Percentiles rank a stretch among this genome's conserved stretches.
These are phyloP conservation scores for Volucella zonaria DNA, from an alignment of 2,888 invertebrate species.

Conservation along the genomic window DNA sequence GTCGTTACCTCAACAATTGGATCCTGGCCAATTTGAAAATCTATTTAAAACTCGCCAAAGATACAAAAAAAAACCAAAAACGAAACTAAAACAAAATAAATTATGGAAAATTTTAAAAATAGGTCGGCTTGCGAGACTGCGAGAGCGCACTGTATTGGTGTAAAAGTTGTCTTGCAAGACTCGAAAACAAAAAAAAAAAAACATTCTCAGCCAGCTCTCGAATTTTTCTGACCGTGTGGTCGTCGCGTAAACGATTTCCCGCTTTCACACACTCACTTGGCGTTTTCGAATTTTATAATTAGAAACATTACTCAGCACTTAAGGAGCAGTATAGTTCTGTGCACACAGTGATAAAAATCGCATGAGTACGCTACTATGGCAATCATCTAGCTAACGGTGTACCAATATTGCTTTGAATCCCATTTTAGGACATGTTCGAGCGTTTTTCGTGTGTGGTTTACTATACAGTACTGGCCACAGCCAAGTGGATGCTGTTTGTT, in stretches of 20 bases:
- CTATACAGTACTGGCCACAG: slow-evolving; percentile 38
- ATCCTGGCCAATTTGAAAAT: slow-evolving; percentile 75
- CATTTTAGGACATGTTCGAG: slow-evolving; percentile 71
- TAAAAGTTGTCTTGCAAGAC: slow-evolving; percentile 11
- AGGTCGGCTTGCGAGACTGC: slow-evolving; percentile 60
- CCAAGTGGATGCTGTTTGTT: slow-evolving; percentile 20
- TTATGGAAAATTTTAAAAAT: slow-evolving; percentile 74
- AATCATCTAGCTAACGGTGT: neutral
- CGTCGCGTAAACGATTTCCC: slow-evolving; percentile 52
- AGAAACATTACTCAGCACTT: slow-evolving; percentile 69
- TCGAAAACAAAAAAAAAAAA: neutral
- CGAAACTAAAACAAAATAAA: slow-evolving; percentile 49
- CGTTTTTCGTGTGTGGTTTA: slow-evolving; percentile 50
- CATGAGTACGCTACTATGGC: slow-evolving; percentile 7
- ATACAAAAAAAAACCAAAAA: slow-evolving; percentile 23
- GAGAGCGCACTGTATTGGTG: slow-evolving; percentile 6
- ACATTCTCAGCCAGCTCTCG: slow-evolving; percentile 2
- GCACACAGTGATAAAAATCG: slow-evolving; percentile 25
- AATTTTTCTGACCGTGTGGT: slow-evolving; percentile 56
- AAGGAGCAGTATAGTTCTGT: slow-evolving; percentile 1
- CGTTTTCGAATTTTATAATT: slow-evolving; percentile 59
- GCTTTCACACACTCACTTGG: slow-evolving; percentile 65
- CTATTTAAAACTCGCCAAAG: slow-evolving; percentile 62
- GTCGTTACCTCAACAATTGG: slow-evolving; percentile 76
- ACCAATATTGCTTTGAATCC: slow-evolving; percentile 64